Percentiles rank a stretch among this genome's conserved stretches.
These are phyloP conservation scores for Mesocricetus auratus DNA, from an alignment of 2,113 vertebrate genomes.

Conservation along the genomic window DNA sequence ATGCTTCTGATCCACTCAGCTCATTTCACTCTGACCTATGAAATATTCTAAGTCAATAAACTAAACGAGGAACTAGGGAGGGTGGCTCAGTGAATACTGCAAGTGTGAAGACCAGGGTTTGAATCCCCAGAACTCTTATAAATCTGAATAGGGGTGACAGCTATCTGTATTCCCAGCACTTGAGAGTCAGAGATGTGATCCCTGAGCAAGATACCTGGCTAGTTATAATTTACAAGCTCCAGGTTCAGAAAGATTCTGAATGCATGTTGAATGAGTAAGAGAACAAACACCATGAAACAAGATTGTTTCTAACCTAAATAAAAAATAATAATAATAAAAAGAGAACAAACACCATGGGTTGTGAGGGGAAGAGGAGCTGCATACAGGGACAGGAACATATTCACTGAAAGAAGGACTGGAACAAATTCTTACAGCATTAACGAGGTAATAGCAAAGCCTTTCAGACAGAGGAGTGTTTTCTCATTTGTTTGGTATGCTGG, in stretches of 20 bases:
- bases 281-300: too few species aligned
- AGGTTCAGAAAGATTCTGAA: too few species aligned
- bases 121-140: too few species aligned
- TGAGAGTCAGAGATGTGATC: neutral
- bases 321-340: too few species aligned
- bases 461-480: neutral
- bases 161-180: neutral
- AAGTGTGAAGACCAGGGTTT: neutral
- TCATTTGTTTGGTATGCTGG: neutral
- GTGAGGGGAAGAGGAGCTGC: neutral
- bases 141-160: neutral
- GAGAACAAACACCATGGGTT: neutral
- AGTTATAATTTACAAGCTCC: neutral
- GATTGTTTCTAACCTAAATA: too few species aligned
- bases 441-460: neutral
- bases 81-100: neutral
- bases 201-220: neutral
- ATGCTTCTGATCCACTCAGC: constrained; percentile 20
- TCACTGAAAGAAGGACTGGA: neutral
- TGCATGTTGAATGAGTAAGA: constrained; percentile 4
- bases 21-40: constrained; percentile 27
- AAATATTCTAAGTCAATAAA: constrained; percentile 1
- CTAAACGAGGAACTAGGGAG: neutral
- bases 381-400: neutral
- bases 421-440: neutral